Conservation (phyloP, 1,140 invertebrate genomes). For the Cryptotermes secundus region DNA sequence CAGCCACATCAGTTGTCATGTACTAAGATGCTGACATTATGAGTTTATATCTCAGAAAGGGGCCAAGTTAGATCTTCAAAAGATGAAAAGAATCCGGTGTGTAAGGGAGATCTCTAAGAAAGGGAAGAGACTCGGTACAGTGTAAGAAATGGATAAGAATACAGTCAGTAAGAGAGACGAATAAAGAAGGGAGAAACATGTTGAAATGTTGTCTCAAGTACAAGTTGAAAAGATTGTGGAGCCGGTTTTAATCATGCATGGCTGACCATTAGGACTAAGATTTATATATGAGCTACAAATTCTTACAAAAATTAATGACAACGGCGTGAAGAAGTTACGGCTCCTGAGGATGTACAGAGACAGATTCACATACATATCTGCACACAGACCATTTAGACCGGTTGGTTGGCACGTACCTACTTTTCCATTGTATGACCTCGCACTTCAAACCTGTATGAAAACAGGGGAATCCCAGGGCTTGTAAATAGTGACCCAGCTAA, state of each 20-base stretch:
- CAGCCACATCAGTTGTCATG: too few species aligned
- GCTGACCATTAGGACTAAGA: neutral
- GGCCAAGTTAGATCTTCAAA: too few species aligned
- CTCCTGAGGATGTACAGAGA: neutral
- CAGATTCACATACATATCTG: neutral
- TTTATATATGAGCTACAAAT: neutral
- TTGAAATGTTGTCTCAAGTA: neutral
- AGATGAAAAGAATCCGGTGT: too few species aligned
- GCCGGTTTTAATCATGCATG: neutral
- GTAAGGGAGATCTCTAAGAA: too few species aligned
- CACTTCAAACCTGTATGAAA: neutral
- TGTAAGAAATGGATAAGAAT: too few species aligned
- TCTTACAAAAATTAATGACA: neutral
- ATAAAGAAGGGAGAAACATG: neutral
- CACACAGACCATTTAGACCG: neutral
- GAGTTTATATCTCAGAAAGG: too few species aligned
- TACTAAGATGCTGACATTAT: too few species aligned
- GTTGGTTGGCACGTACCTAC: neutral
- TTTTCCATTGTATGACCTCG: neutral
- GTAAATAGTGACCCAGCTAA: neutral
- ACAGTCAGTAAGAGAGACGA: too few species aligned
- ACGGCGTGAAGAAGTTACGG: neutral
- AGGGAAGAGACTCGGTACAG: too few species aligned
- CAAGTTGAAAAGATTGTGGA: neutral
- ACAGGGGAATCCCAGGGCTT: neutral